Evolutionary conservation across 2,888 invertebrate species (phyloP).

Genomic region (Cheilosia pagana): DNA sequence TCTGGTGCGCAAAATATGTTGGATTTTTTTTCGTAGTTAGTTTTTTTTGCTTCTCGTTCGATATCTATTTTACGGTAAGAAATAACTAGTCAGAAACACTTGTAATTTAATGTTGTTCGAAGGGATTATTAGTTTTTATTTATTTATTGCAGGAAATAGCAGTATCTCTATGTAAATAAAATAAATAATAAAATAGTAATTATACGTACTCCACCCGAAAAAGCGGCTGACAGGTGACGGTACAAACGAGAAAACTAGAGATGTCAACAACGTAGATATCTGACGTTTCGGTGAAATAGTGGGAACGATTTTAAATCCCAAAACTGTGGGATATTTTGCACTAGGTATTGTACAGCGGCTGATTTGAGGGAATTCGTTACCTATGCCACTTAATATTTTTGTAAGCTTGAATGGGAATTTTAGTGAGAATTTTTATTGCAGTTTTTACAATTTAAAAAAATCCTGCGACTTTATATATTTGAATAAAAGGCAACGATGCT

Average conservation of each 20-base stretch:
- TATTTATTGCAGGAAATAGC: background rate
- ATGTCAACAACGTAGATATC: conserved; percentile 53
- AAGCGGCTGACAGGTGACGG: conserved; percentile 30
- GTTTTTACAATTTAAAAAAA: no score
- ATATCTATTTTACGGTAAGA: background rate
- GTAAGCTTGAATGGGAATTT: no score
- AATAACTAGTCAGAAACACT: conserved; percentile 1
- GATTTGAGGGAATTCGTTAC: no score
- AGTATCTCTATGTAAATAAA: conserved; percentile 16
- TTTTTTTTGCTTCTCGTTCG: no score
- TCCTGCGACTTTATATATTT: no score
- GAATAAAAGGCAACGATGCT: no score
- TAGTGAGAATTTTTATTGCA: no score
- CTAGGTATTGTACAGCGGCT: background rate
- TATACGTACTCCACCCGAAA: conserved; percentile 65
- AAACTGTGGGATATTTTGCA: background rate
- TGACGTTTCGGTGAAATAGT: conserved; percentile 39
- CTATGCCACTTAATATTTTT: no score
- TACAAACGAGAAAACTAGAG: conserved; percentile 31
- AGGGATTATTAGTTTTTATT: background rate
- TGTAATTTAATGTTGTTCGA: conserved; percentile 2
- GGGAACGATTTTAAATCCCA: background rate
- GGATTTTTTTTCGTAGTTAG: conserved; percentile 12
- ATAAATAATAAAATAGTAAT: conserved; percentile 15
- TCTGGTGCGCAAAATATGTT: conserved; percentile 47